Conservation (phyloP, 2,888 invertebrate genomes). For the Tetranychus piercei region DNA sequence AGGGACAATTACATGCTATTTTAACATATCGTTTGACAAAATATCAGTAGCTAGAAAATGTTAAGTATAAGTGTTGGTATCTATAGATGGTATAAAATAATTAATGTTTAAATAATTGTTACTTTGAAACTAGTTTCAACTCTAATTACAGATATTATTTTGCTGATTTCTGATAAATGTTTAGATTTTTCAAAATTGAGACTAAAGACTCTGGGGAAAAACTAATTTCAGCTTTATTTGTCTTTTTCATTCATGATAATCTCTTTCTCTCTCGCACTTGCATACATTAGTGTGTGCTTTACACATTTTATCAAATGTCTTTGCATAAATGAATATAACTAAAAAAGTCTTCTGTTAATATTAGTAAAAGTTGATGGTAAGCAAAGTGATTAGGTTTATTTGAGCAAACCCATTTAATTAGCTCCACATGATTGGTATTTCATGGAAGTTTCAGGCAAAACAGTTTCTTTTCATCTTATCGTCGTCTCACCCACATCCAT, state of each 20-base stretch:
- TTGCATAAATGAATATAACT: too few relatives aligned
- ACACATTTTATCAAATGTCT: too few relatives aligned
- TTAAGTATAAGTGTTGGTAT: neutral
- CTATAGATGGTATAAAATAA: too few relatives aligned
- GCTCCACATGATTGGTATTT: neutral
- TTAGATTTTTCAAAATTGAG: too few relatives aligned
- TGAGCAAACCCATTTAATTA: slow-evolving; percentile 4
- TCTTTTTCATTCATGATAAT: neutral
- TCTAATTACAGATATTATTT: too few relatives aligned
- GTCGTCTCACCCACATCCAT: neutral
- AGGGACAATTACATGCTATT: neutral
- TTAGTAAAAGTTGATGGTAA: neutral
- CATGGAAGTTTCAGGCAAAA: neutral
- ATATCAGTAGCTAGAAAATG: neutral
- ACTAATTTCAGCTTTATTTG: too few relatives aligned
- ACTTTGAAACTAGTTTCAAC: too few relatives aligned
- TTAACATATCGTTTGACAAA: neutral
- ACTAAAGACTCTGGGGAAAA: too few relatives aligned
- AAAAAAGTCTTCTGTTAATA: neutral
- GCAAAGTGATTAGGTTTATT: neutral
- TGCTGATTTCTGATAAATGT: too few relatives aligned
- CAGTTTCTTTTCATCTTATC: neutral
- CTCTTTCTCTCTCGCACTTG: neutral
- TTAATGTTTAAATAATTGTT: too few relatives aligned
- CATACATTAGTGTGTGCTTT: neutral